Percentiles rank a stretch among this genome's conserved stretches.
These are phyloP conservation scores for Peromyscus leucopus DNA, from an alignment of 2,113 vertebrate species.

Conservation along the genomic window DNA sequence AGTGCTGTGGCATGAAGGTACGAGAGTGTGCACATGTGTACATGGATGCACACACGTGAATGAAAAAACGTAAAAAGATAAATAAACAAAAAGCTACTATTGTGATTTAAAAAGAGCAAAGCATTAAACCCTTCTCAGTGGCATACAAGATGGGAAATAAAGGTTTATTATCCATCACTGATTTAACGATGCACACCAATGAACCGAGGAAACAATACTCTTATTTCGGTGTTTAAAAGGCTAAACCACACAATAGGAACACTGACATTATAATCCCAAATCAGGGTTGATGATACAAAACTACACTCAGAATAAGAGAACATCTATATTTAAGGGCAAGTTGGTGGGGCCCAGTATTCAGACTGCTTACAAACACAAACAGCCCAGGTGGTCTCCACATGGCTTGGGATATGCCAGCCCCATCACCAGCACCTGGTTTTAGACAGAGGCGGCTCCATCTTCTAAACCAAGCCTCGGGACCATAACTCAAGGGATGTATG, in stretches of 20 bases:
- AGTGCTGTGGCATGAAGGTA: background rate
- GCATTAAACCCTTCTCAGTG: background rate
- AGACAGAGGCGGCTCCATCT: background rate
- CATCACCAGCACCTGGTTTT: background rate
- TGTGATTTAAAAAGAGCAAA: slow-evolving; percentile 3
- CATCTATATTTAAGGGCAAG: background rate
- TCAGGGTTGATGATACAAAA: background rate
- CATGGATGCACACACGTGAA: background rate
- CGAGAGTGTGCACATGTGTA: background rate
- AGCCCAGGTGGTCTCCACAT: background rate
- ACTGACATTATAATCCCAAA: background rate
- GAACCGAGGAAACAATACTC: background rate
- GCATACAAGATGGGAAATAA: background rate
- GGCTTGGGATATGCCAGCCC: background rate
- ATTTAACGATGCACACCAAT: background rate
- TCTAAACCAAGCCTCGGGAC: background rate
- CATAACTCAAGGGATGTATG: background rate
- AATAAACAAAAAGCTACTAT: background rate
- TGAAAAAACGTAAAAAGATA: background rate
- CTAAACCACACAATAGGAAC: background rate
- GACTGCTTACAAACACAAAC: background rate
- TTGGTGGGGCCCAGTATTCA: background rate
- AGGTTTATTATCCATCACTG: background rate
- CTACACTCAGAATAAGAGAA: slow-evolving; percentile 31
- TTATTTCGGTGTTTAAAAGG: slow-evolving; percentile 27